Conservation (phyloP, 2,888 invertebrate species). For the Ennomos erosarius region DNA sequence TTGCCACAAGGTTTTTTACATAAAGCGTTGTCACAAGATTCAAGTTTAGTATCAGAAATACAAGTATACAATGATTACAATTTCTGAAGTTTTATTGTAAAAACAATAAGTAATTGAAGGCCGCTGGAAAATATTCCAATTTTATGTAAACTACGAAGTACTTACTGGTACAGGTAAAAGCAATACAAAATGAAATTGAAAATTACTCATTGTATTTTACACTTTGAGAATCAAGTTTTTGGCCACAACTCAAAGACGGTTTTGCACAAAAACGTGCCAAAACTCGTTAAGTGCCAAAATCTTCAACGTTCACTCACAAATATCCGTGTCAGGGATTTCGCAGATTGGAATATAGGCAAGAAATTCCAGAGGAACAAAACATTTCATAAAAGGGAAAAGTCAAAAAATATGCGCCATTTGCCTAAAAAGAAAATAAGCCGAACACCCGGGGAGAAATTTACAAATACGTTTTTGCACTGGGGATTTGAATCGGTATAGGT, state of each 20-base stretch:
- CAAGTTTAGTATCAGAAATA: too few relatives aligned
- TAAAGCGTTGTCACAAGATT: too few relatives aligned
- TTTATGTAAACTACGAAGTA: background rate
- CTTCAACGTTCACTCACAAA: slow-evolving; percentile 18
- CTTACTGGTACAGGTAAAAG: background rate
- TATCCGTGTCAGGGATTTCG: slow-evolving; percentile 32
- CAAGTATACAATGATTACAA: too few relatives aligned
- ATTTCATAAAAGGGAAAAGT: slow-evolving; percentile 36
- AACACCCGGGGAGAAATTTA: slow-evolving; percentile 33
- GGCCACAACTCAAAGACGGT: slow-evolving; percentile 23
- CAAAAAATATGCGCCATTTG: slow-evolving; percentile 39
- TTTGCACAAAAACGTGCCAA: slow-evolving; percentile 24
- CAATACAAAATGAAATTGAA: background rate
- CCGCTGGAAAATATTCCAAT: too few relatives aligned
- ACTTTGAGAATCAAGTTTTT: slow-evolving; percentile 18
- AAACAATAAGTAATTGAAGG: too few relatives aligned
- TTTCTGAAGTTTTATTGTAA: too few relatives aligned
- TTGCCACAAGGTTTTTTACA: too few relatives aligned
- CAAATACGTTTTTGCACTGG: slow-evolving; percentile 40
- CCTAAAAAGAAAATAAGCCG: slow-evolving; percentile 42
- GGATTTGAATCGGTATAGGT: slow-evolving; percentile 37
- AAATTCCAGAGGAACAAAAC: slow-evolving; percentile 32
- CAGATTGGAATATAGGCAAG: slow-evolving; percentile 36
- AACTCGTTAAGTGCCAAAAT: slow-evolving; percentile 21
- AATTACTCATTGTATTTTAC: slow-evolving; percentile 6